Base-by-base conservation (phyloP, 92 coral and sea anemone genomes). In the Bergia puertoricense region DNA sequence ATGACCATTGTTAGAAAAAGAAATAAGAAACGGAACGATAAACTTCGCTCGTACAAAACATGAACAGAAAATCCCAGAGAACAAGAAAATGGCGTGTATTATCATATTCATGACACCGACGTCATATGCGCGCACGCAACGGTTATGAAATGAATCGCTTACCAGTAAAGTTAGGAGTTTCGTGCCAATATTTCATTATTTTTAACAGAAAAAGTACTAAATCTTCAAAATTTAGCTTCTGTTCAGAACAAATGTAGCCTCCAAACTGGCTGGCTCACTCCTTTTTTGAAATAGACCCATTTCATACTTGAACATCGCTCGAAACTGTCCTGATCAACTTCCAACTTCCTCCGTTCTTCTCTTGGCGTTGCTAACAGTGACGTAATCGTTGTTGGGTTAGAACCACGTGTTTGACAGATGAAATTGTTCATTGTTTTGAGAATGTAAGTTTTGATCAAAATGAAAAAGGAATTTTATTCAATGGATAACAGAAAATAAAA, bases 61-160 rank as follows among this genome's bases (percentile, higher is more conserved):
- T 86, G 91, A 90, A 89, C 92, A 88, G 45, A 92, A 93, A 91
- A 96, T 90, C 94, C 91, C 81, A 76, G 88, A 86, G 89, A 94
- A 90, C 78, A 91, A 93, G 91, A 90, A 94, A 91, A 95, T 97
- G 98, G 99, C 99, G 98, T 95, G 95, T 94, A 97, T 95, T 94
- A 95, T 94, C 92, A 93, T 92, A 94, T 92, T 91, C 95, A 95
- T 85, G 95, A 89, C 90, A 94, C 45, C 94, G 94, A 97, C 99
- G 99, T 97, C 99, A 97, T 95, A 92, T 95, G 98, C 98, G 99
- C 99, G 94, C 99, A 97, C 99, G 99, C 99, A 97, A 92, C 86
- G 91, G 95, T 62, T 88, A 90, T 89, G 86, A 84, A 81, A 89
- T 79, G 81, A 88, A 92, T 85, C 80, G 86, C 98, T 93, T 88